These are phyloP conservation scores for Portevinia maculata DNA, from an alignment of 2,888 invertebrate genomes.

Conservation along the genomic window DNA sequence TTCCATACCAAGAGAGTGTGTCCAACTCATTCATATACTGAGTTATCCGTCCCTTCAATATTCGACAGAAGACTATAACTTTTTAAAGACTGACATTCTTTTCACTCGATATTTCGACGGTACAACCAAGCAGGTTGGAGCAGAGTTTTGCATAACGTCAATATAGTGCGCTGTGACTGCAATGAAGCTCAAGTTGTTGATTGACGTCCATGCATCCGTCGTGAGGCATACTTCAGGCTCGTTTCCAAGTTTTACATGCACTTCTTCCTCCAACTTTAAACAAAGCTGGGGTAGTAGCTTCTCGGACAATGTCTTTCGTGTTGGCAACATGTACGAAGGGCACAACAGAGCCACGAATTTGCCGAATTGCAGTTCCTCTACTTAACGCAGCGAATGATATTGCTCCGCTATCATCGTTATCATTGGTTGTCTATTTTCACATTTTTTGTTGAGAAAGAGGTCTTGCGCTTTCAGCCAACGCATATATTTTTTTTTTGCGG, in stretches of 20 bases:
- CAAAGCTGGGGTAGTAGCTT: no score
- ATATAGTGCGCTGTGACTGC: no score
- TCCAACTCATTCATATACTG: slow-evolving; percentile 3
- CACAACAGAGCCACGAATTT: slow-evolving; percentile 28
- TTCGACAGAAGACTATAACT: slow-evolving; percentile 22
- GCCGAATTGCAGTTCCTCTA: slow-evolving; percentile 15
- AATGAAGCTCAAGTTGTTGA: slow-evolving; percentile 33
- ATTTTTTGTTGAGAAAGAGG: no score
- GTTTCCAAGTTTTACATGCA: slow-evolving; percentile 5
- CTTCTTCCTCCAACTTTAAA: slow-evolving; percentile 27
- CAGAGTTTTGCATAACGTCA: no score
- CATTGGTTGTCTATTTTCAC: slow-evolving; percentile 16
- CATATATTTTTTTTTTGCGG: slow-evolving; percentile 10
- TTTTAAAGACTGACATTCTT: slow-evolving; percentile 43
- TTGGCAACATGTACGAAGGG: slow-evolving; percentile 16
- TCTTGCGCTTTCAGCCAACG: slow-evolving; percentile 19
- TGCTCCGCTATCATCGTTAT: slow-evolving; percentile 36
- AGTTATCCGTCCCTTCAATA: neutral
- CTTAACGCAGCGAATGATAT: slow-evolving; percentile 19
- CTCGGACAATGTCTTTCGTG: no score
- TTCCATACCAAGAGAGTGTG: neutral
- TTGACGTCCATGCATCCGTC: no score
- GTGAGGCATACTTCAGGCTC: slow-evolving; percentile 21
- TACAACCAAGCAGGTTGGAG: no score
- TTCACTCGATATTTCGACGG: no score